phyloP scores from a whole-genome alignment of 2,888 invertebrate genomes.

The Exocentrus adspersus region DNA sequence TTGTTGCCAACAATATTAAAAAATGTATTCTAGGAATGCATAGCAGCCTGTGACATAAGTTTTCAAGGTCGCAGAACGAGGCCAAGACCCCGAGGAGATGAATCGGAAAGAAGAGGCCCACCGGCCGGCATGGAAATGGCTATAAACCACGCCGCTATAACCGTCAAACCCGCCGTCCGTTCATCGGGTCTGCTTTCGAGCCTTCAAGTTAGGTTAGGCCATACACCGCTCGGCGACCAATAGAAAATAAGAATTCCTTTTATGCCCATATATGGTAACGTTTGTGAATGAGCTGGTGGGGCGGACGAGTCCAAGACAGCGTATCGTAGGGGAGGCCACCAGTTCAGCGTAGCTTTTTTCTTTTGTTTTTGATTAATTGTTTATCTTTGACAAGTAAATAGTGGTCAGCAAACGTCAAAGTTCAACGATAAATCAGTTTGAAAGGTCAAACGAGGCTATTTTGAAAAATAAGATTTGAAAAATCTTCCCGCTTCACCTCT shows the following conservation, averaged over 20 bases:
- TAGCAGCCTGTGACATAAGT: constrained; percentile 53
- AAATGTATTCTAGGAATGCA: constrained; percentile 29
- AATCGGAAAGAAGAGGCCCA: constrained; percentile 45
- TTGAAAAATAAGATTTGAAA: constrained; percentile 51
- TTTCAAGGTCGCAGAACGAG: constrained; percentile 59
- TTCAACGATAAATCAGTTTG: constrained; percentile 29
- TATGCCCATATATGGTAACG: constrained; percentile 87
- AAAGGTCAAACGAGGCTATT: constrained; percentile 25
- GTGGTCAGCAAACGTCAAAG: constrained; percentile 36
- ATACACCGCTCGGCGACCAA: constrained; percentile 66
- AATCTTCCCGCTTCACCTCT: constrained; percentile 50
- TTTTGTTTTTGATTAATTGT: constrained; percentile 42
- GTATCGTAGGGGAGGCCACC: constrained; percentile 53
- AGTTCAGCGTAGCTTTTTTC: constrained; percentile 36
- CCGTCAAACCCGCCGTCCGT: constrained; percentile 1
- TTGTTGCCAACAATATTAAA: constrained; percentile 13
- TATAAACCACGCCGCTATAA: constrained; percentile 30
- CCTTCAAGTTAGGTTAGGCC: constrained; percentile 60
- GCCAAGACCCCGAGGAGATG: constrained; percentile 53
- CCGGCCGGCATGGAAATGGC: constrained; percentile 50
- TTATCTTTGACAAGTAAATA: constrained; percentile 40
- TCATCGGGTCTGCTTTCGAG: constrained; percentile 49
- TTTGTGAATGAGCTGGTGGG: constrained; percentile 70
- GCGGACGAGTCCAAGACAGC: constrained; percentile 61
- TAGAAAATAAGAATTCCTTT: constrained; percentile 72